Evolutionary conservation across 2,888 invertebrate genomes (phyloP), one percentile per base, ranked within the genome.

Genomic region (Marasmarcha lunaedactyla): DNA sequence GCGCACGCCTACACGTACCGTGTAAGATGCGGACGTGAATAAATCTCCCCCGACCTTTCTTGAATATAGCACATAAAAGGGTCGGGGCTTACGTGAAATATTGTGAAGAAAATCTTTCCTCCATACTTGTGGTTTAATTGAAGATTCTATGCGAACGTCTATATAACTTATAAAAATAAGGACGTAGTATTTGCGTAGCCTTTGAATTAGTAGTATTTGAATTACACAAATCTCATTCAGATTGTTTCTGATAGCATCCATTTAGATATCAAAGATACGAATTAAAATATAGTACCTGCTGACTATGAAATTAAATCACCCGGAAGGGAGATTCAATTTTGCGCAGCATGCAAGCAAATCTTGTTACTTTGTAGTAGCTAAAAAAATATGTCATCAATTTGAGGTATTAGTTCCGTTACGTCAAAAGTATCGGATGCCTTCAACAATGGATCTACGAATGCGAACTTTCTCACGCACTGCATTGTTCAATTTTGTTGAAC

Each of bases 1-100:
- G 69, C 59, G 59, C 68, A 62, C 65, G 70, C 69, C 66, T 74
- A 55, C 55, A 54, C 54, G 52, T 52, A 60, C 54, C 61, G 56
- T 62, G 59, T 63, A 55, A 52, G 49, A 55, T 52, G 55, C 58
- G 49, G 56, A 56, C 63, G 67, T 63, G 67, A 60, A 71, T 72
- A 74, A 73, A 73, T 77, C 69, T 66, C 63, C n/a, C 3, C 30
- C 10, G 30, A 11, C n/a, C 30, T 30, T 30, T n/a, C 30, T 30
- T 30, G 30, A 30, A 25, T 25, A 25, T n/a, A n/a, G 20, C 20
- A 20, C 20, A 20, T 20, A 20, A 20, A 20, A 20, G 20, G 20
- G 20, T 20, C 20, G 20, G n/a, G 10, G 2, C 9, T 30, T 30
- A 30, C 30, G 11, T 30, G 10, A 30, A 30, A 30, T 10, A 4